These are phyloP conservation scores for Odocoileus virginianus DNA, from an alignment of 2,113 vertebrate species.

Conservation along the genomic window DNA sequence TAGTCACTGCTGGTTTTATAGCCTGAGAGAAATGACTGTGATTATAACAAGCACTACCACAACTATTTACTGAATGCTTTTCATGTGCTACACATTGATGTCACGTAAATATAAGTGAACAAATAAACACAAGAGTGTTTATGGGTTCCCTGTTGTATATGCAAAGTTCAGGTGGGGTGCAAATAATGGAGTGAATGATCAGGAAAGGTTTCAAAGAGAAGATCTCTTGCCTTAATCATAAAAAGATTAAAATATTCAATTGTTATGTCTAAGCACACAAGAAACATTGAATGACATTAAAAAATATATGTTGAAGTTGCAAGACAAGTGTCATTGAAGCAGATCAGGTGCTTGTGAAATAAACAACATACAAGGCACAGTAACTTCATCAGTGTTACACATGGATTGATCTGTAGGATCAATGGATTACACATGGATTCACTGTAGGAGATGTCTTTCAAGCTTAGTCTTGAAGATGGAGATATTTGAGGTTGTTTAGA, in stretches of 20 bases:
- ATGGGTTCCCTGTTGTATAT: background rate
- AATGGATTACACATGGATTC: background rate
- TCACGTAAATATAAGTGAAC: slow-evolving; percentile 1
- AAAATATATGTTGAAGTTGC: background rate
- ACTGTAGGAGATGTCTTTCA: background rate
- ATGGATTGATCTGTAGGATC: background rate
- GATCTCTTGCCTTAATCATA: background rate
- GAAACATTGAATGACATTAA: background rate
- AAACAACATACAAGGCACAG: background rate
- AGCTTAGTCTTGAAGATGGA: background rate
- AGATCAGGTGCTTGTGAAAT: background rate
- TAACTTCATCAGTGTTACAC: background rate
- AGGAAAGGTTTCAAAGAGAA: background rate
- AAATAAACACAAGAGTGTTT: background rate
- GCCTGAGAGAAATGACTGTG: background rate
- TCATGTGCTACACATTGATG: background rate
- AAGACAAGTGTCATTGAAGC: background rate
- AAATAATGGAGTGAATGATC: background rate
- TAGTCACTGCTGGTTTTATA: background rate
- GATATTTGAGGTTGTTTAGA: background rate
- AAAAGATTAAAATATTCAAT: slow-evolving; percentile 3
- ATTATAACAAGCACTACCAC: background rate
- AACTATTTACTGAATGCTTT: background rate
- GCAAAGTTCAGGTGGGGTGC: background rate
- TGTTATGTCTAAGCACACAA: background rate